phyloP scores from a whole-genome alignment of 1,140 invertebrate genomes.

The Propsilocerus akamusi region DNA sequence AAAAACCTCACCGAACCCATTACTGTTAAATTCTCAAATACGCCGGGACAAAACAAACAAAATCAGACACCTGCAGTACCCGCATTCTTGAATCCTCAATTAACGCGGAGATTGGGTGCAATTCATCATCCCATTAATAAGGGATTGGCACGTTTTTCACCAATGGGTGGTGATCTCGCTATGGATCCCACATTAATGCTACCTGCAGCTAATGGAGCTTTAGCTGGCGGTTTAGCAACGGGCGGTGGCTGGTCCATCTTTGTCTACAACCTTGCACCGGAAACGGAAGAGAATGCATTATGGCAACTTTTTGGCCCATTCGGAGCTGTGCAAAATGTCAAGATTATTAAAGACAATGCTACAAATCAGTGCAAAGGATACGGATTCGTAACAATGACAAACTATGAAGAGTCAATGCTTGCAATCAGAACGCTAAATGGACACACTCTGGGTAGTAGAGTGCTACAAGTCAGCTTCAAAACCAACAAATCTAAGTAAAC shows the following conservation, averaged over 20 bases:
- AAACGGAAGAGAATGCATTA: constrained; percentile 93
- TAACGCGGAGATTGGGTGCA: constrained; percentile 38
- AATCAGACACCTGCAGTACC: constrained; percentile 20
- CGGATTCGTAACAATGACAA: constrained; percentile 98
- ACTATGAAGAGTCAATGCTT: constrained; percentile 94
- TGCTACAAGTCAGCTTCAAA: constrained; percentile 97
- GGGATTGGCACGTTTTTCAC: constrained; percentile 70
- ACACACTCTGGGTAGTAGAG: constrained; percentile 87
- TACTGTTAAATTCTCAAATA: constrained; percentile 40
- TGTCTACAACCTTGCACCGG: constrained; percentile 95
- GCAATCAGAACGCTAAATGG: constrained; percentile 96
- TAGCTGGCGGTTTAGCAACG: constrained; percentile 14
- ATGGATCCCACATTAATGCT: constrained; percentile 46
- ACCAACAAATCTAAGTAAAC: constrained; percentile 63
- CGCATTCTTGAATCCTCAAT: constrained; percentile 32
- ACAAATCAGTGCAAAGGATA: constrained; percentile 99
- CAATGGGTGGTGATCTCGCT: constrained; percentile 57
- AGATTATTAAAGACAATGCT: constrained; percentile 92
- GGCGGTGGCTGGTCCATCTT: constrained; percentile 91
- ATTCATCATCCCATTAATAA: constrained; percentile 77
- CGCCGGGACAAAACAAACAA: constrained; percentile 31
- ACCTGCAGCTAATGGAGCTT: constrained; percentile 44
- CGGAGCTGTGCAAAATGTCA: constrained; percentile 96
- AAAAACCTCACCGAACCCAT: constrained; percentile 35
- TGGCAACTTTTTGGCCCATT: constrained; percentile 99